Evolutionary conservation across 23 tunicate genomes (phyloP).

Genomic region (Styela clava): DNA sequence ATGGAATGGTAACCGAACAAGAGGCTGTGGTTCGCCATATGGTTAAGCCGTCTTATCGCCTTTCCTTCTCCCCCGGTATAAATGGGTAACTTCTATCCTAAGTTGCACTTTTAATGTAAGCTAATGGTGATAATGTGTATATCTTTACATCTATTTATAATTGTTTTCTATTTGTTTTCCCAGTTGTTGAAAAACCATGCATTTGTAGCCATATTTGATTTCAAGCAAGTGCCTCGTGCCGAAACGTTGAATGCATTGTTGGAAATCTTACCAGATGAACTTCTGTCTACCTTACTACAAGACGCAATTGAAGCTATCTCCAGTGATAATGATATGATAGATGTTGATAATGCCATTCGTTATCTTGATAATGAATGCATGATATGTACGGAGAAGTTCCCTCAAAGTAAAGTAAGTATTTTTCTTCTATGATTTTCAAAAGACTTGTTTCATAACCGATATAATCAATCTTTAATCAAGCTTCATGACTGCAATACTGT

Average conservation of each 20-base stretch:
- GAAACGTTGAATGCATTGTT: background rate
- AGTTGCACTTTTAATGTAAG: too few relatives aligned
- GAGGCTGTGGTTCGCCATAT: too few relatives aligned
- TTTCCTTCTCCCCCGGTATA: too few relatives aligned
- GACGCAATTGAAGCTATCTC: constrained; percentile 60
- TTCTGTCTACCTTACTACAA: background rate
- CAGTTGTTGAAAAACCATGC: background rate
- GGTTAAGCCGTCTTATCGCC: too few relatives aligned
- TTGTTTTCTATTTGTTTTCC: too few relatives aligned
- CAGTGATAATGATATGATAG: constrained; percentile 23
- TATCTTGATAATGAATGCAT: constrained; percentile 61
- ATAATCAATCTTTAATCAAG: too few relatives aligned
- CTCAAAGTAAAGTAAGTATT: constrained; percentile 50
- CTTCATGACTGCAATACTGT: too few relatives aligned
- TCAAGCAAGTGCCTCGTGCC: background rate
- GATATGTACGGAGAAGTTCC: constrained; percentile 49
- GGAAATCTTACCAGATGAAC: background rate
- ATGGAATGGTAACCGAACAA: too few relatives aligned
- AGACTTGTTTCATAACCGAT: too few relatives aligned
- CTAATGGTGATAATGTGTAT: too few relatives aligned
- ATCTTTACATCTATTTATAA: too few relatives aligned
- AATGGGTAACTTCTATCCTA: too few relatives aligned
- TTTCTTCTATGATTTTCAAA: background rate
- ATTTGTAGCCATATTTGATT: background rate
- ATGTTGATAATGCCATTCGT: constrained; percentile 42